Evolutionary conservation across 2,888 invertebrate genomes (phyloP).

Genomic region (Heliconius ethilla): DNA sequence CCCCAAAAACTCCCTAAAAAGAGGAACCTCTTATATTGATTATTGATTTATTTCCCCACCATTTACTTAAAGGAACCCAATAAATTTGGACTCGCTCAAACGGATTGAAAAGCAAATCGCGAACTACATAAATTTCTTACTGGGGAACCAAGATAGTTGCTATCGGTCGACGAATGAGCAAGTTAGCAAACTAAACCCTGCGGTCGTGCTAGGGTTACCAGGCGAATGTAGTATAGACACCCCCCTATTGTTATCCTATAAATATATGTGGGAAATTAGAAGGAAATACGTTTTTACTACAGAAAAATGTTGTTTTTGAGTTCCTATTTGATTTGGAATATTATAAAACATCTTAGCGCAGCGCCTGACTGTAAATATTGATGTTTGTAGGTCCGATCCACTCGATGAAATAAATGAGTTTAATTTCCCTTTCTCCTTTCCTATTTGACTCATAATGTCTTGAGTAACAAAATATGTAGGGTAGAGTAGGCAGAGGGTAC

Average conservation of each 20-base stretch:
- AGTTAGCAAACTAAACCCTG: constrained; percentile 39
- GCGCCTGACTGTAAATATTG: no score
- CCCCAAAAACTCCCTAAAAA: not conserved
- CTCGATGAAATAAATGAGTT: no score
- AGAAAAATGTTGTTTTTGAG: no score
- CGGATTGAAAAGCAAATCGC: constrained; percentile 41
- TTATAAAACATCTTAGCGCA: no score
- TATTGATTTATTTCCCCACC: constrained; percentile 14
- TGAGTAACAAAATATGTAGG: no score
- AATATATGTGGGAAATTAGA: no score
- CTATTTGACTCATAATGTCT: no score
- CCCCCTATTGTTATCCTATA: not conserved
- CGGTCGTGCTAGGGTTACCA: constrained; percentile 35
- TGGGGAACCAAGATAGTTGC: constrained; percentile 40
- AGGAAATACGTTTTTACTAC: no score
- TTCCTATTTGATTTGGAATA: no score
- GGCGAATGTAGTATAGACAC: not conserved
- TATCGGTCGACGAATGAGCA: constrained; percentile 40
- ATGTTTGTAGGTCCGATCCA: no score
- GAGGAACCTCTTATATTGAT: constrained; percentile 3
- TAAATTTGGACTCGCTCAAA: constrained; percentile 34
- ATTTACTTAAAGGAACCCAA: constrained; percentile 26
- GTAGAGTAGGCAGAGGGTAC: no score
- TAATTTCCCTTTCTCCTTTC: no score
- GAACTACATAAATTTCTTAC: constrained; percentile 40